Conservation (phyloP, 1,140 invertebrate genomes). For the Drosophila insularis region DNA sequence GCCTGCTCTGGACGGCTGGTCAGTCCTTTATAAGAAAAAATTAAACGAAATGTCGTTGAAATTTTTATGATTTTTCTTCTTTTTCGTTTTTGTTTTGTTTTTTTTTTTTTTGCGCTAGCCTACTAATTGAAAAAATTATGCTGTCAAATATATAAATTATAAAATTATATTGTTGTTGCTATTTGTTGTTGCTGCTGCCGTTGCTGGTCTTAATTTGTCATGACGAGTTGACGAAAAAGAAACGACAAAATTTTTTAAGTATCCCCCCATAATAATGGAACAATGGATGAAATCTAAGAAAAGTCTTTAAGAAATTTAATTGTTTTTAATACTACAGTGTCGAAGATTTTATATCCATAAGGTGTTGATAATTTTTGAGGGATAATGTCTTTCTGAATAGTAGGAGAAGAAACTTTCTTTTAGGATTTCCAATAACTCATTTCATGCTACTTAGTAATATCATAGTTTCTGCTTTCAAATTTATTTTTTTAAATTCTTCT, state of each 20-base stretch:
- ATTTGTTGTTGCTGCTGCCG: constrained; percentile 21
- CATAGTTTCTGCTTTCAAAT: no score
- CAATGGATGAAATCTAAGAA: constrained; percentile 7
- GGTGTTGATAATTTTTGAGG: not conserved
- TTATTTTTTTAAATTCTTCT: no score
- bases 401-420: no score
- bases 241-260: constrained; percentile 4
- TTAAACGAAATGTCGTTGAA: constrained; percentile 75
- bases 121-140: constrained; percentile 79
- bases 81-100: constrained; percentile 45
- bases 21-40: constrained; percentile 36
- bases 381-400: no score
- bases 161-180: constrained; percentile 5
- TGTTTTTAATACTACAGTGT: no score
- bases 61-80: constrained; percentile 43
- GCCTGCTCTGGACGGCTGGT: not conserved
- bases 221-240: constrained; percentile 31
- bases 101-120: constrained; percentile 58
- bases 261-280: not conserved
- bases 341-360: not conserved
- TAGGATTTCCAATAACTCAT: no score
- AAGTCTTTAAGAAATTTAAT: not conserved
- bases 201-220: constrained; percentile 65
- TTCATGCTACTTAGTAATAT: no score
- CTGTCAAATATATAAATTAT: constrained; percentile 34